Conservation (phyloP, 2,888 invertebrate genomes). For the Podabrus alpinus region DNA sequence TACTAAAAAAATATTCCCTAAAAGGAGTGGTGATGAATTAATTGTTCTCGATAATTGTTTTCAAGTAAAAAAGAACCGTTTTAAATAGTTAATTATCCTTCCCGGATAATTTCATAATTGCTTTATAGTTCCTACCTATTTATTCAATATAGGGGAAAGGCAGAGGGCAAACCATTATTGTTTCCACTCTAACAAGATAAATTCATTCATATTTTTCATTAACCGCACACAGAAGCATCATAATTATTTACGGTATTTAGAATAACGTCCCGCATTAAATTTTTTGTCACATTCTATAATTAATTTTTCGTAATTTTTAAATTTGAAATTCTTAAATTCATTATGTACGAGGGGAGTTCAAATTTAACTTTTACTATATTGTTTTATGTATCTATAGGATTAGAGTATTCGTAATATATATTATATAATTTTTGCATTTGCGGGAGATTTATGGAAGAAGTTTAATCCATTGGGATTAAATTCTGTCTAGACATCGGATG, state of each 20-base stretch:
- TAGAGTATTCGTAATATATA: no score
- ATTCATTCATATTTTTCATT: background rate
- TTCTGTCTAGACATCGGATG: no score
- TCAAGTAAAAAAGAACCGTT: background rate
- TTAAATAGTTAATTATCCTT: background rate
- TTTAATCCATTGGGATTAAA: no score
- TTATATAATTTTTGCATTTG: no score
- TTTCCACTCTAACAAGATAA: background rate
- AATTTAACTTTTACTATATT: no score
- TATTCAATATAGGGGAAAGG: background rate
- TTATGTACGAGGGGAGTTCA: no score
- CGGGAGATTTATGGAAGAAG: no score
- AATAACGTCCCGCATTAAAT: background rate
- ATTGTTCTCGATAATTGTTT: conserved; percentile 14
- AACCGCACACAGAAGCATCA: background rate
- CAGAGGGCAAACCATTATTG: background rate
- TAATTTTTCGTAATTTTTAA: background rate
- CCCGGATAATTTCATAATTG: background rate
- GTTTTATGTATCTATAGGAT: no score
- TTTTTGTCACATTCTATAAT: background rate
- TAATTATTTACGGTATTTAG: background rate
- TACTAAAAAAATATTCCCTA: conserved; percentile 35
- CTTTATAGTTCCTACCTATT: background rate
- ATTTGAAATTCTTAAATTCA: background rate
- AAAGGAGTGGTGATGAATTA: conserved; percentile 38